A percentile compares a stretch with the other conserved stretches of the same genome.
Evolutionary conservation across 2,888 invertebrate species (phyloP).

Genomic region (Tipula lateralis): DNA sequence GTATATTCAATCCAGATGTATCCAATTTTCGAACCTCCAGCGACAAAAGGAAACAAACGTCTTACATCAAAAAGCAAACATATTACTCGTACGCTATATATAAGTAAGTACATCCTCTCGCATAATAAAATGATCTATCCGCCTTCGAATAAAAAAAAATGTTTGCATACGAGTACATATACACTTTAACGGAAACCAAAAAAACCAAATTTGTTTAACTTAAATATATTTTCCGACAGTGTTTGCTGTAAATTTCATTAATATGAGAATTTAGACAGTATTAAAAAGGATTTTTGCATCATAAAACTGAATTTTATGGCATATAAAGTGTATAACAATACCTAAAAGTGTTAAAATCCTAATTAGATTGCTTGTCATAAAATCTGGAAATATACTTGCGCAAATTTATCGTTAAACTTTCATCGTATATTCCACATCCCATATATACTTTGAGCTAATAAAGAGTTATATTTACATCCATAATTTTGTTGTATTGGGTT

Average conservation of each 20-base stretch:
- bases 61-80: too few species aligned
- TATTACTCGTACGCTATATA: too few species aligned
- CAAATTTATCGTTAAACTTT: slow-evolving; percentile 1
- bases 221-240: neutral
- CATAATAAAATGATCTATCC: too few species aligned
- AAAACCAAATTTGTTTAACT: neutral
- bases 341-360: slow-evolving; percentile 19
- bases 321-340: slow-evolving; percentile 24
- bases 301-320: neutral
- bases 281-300: neutral
- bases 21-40: too few species aligned
- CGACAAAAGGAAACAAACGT: too few species aligned
- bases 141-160: too few species aligned
- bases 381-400: neutral
- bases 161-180: too few species aligned
- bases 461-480: slow-evolving; percentile 24
- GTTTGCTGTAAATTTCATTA: neutral
- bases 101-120: too few species aligned
- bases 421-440: neutral
- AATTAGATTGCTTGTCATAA: neutral
- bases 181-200: neutral
- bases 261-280: neutral
- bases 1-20: too few species aligned
- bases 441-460: neutral
- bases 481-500: neutral